Conservation (phyloP, 1,140 invertebrate species). For the Oedothorax gibbosus region DNA sequence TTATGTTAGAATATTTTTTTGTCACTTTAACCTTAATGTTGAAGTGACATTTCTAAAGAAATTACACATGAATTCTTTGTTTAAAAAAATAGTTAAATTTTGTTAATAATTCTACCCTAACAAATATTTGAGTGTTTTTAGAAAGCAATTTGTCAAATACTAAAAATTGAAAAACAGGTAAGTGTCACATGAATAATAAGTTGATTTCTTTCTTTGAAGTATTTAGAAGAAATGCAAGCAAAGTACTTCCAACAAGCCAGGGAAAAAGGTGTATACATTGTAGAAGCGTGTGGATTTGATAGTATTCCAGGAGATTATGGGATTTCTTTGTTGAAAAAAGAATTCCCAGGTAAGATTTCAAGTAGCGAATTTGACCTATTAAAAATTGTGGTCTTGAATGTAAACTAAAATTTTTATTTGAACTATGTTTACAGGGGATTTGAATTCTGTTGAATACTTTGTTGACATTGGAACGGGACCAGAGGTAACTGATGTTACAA, state of each 20-base stretch:
- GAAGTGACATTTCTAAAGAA: too few relatives aligned
- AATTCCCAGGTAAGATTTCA: constrained; percentile 73
- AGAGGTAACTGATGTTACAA: constrained; percentile 4
- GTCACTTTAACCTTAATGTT: too few relatives aligned
- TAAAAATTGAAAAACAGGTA: too few relatives aligned
- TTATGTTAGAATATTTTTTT: too few relatives aligned
- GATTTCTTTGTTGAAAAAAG: constrained; percentile 78
- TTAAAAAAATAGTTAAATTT: too few relatives aligned
- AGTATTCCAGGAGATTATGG: constrained; percentile 88
- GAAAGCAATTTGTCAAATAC: too few relatives aligned
- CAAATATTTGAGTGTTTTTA: background rate
- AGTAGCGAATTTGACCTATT: background rate
- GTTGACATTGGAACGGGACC: constrained; percentile 10
- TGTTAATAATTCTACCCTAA: background rate
- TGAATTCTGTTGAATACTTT: constrained; percentile 52
- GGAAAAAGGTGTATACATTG: constrained; percentile 82
- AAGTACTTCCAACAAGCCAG: constrained; percentile 82
- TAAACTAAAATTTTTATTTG: background rate
- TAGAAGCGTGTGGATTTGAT: constrained; percentile 93
- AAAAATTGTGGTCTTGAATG: background rate
- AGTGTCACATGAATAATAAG: background rate
- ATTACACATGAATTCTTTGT: too few relatives aligned
- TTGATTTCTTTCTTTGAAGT: constrained; percentile 8
- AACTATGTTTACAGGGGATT: constrained; percentile 14
- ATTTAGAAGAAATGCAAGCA: constrained; percentile 74